Evolutionary conservation across 2,888 invertebrate genomes (phyloP).

Genomic region (Galerucella pusilla): DNA sequence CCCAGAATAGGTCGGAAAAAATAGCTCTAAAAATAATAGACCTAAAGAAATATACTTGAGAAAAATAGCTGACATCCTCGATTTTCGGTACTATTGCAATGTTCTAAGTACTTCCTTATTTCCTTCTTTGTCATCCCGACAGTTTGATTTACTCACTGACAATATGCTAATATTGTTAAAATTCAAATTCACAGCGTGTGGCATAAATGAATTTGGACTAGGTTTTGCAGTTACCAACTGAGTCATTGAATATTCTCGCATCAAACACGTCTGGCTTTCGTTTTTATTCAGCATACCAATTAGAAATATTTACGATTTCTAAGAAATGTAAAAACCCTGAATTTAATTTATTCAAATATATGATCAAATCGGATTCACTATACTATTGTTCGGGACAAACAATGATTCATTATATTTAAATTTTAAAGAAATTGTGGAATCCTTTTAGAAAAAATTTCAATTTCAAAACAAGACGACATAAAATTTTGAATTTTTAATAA

Average conservation of each 20-base stretch:
- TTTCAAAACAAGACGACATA: too few species aligned
- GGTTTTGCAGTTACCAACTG: constrained; percentile 8
- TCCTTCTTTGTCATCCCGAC: not conserved
- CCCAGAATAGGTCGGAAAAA: too few species aligned
- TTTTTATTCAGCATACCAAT: constrained; percentile 11
- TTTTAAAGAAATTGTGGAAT: too few species aligned
- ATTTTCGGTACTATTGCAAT: too few species aligned
- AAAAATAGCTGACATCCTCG: too few species aligned
- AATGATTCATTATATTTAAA: not conserved
- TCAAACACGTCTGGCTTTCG: constrained; percentile 6
- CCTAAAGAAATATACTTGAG: too few species aligned
- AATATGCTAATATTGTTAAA: not conserved
- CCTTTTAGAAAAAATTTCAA: too few species aligned
- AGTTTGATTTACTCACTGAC: not conserved
- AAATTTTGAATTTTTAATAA: too few species aligned
- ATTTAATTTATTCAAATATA: not conserved
- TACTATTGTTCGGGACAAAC: not conserved
- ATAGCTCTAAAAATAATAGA: too few species aligned
- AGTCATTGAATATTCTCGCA: constrained; percentile 1
- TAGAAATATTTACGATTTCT: constrained; percentile 3
- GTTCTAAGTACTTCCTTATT: not conserved
- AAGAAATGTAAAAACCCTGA: not conserved
- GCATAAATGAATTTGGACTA: constrained; percentile 12
- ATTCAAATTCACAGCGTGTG: constrained; percentile 12
- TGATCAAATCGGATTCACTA: not conserved